Evolutionary conservation across 2,888 invertebrate genomes (phyloP).

Genomic region (Odiellus spinosus): DNA sequence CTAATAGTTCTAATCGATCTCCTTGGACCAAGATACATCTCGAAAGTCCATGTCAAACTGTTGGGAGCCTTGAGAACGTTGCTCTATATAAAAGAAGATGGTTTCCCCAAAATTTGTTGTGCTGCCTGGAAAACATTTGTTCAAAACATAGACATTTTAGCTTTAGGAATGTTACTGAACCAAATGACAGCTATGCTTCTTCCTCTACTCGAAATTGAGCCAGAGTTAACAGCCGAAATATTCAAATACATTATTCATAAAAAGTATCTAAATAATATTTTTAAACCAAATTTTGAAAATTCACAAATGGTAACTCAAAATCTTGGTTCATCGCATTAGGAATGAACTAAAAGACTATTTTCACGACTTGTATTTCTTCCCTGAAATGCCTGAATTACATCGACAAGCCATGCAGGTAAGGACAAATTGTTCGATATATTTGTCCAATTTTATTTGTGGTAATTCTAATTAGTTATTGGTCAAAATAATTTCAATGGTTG

Average conservation of each 20-base stretch:
- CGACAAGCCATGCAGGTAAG: conserved; percentile 15
- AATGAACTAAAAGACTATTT: conserved; percentile 48
- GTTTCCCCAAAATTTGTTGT: conserved; percentile 48
- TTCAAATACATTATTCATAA: conserved; percentile 60
- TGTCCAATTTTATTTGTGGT: too few relatives aligned
- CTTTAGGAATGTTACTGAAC: conserved; percentile 59
- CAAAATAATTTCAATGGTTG: too few relatives aligned
- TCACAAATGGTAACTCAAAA: background rate
- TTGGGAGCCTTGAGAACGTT: conserved; percentile 64
- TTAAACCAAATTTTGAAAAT: background rate
- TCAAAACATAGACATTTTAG: conserved; percentile 34
- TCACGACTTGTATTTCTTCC: conserved; percentile 66
- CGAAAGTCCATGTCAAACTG: conserved; percentile 66
- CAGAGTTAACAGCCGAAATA: conserved; percentile 54
- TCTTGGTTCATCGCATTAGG: conserved; percentile 18
- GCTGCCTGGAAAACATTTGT: conserved; percentile 73
- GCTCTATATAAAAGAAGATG: conserved; percentile 47
- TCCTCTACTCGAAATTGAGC: conserved; percentile 51
- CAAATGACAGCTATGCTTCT: conserved; percentile 65
- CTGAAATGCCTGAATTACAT: conserved; percentile 42
- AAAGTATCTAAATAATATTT: conserved; percentile 28
- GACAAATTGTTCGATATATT: background rate
- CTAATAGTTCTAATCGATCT: conserved; percentile 52
- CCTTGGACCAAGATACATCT: conserved; percentile 60
- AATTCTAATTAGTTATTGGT: too few relatives aligned